Base-by-base conservation (phyloP, 2,888 invertebrate species). In the Hyposoter dolosus region DNA sequence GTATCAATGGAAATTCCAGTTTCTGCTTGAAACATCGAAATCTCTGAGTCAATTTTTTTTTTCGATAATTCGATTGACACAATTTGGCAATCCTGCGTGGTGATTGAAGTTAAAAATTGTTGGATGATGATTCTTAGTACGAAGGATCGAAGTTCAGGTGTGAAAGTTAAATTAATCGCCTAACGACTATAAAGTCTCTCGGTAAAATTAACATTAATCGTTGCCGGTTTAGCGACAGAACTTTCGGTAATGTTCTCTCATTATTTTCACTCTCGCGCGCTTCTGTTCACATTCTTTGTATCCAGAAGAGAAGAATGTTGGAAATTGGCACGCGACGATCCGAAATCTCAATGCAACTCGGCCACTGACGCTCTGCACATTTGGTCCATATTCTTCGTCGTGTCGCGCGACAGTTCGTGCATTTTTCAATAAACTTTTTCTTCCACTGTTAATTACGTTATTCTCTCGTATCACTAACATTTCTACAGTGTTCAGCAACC, bases 181-280 rank as follows among this genome's bases (percentile, higher is more conserved):
- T 60, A 77, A 77, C 82, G 77, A 84, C 66, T 66, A 17, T 56
- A 32, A 53, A 45, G 60, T 82, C 50, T 66, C 72, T 77, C 47
- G 66, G 50, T 28, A 47, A 72, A 76, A 77, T 84, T 84, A 84
- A 72, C 56, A 84, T 72, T 82, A 84, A 84, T 84, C 84, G 84
- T 76, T 65, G 76, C 66, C 84, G 72, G 53, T 84, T 84, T 82
- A 77, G 56, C 56, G 40, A 60, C 71, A 65, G 81, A 12, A 82
- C 82, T 82, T 84, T 77, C 84, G 84, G 72, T 47, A 50, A 77
- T 82, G 78, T 85, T 45, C 63, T 85, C 53, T 82, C 69, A 85
- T 85, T 82, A 85, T 69, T 78, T 85, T 45, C 60, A 68, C 78
- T 85, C 53, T 78, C 71, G 4, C 66, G 60, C 60, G n/a, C 19